A percentile compares a stretch with the other conserved stretches of the same genome.
Evolutionary conservation across 2,888 invertebrate genomes (phyloP).

Genomic region (Pristionchus entomophagus): DNA sequence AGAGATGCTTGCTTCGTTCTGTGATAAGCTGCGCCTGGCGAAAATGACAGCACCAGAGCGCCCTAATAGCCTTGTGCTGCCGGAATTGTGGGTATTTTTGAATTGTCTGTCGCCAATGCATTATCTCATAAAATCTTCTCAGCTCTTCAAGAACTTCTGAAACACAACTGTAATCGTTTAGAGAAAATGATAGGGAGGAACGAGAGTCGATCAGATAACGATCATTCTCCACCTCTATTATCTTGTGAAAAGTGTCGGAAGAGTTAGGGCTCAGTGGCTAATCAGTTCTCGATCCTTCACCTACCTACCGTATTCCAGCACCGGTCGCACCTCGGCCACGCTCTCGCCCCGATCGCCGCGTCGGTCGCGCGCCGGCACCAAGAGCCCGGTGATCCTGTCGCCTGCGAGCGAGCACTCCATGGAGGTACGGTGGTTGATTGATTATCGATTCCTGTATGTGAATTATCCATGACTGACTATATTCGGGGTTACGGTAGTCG

Average conservation of each 20-base stretch:
- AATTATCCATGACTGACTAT: constrained; percentile 2
- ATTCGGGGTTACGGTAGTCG: too few species aligned
- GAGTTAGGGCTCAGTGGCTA: neutral
- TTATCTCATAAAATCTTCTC: neutral
- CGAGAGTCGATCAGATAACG: neutral
- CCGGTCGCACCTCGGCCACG: constrained; percentile 41
- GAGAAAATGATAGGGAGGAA: neutral
- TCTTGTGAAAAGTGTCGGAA: neutral
- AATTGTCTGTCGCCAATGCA: neutral
- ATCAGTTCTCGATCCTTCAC: too few species aligned
- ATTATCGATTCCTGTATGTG: too few species aligned
- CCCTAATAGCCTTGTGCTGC: neutral
- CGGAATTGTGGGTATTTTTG: neutral
- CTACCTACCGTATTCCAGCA: too few species aligned
- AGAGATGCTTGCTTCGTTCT: constrained; percentile 25
- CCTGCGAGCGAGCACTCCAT: constrained; percentile 73
- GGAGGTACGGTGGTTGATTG: constrained; percentile 65
- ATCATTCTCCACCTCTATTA: neutral
- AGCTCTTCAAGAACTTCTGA: neutral
- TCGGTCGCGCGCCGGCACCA: constrained; percentile 67
- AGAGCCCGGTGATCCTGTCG: constrained; percentile 69
- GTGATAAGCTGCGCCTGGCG: constrained; percentile 31
- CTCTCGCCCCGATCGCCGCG: constrained; percentile 58
- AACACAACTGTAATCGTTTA: neutral
- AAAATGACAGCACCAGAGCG: neutral